Evolutionary conservation across 1,140 invertebrate genomes (phyloP), one percentile per base, ranked within the genome.

Genomic region (Ceratina australensis): DNA sequence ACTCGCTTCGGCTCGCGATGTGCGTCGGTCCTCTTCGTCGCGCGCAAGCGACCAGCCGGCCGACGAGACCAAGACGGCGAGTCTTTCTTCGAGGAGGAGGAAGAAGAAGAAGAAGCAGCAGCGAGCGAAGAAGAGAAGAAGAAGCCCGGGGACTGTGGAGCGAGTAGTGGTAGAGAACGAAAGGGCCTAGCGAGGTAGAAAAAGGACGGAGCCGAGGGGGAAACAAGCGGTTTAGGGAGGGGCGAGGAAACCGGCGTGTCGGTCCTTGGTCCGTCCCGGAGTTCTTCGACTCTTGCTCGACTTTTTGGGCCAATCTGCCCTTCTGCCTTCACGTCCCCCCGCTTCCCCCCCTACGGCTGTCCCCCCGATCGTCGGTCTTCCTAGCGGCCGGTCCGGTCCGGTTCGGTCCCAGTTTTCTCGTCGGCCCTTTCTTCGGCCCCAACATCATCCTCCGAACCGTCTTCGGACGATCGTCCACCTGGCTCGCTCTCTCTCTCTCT

Each of bases 401-500:
- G 69, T 72, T 61, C 33, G 69, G 69, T 72, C 76, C 50, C 68
- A 42, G 59, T 68, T n/a, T n/a, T 63, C n/a, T 13, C 24, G 49
- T 20, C 22, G 28, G 16, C 78, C 52, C 71, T 83, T 76, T 81
- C 72, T 73, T 66, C 77, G 77, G 61, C 63, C 64, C 42, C 59
- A 56, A 4, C 68, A 80, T 54, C 57, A 49, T 77, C 68, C 63
- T 50, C 60, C 80, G 63, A 78, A 81, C 72, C 68, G 33, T 77
- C 72, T 79, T 84, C 68, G 56, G 74, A 81, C 68, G 68, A 87
- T 87, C 86, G 76, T 83, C 87, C 87, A 87, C 80, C 87, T 84
- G 87, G 57, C 20, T 26, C 24, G 26, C 59, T 22, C 42, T 24
- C 61, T 20, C 63, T 56, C 28, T 20, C 61, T 24, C n/a, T 8